phyloP scores from a whole-genome alignment of 23 tunicate genomes.

The Trididemnum clinides region DNA sequence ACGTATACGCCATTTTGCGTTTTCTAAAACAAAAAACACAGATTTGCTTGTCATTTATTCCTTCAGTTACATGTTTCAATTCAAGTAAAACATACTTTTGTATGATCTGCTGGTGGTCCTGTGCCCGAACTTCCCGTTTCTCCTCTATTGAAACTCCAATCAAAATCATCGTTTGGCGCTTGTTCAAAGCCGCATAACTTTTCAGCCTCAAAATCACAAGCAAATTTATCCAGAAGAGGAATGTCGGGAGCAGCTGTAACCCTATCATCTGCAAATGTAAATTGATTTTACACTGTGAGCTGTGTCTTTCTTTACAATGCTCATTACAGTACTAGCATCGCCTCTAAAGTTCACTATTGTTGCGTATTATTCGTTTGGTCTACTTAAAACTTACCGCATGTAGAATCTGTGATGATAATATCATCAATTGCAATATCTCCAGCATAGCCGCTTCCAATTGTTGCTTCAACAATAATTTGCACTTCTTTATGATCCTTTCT shows the following conservation, averaged over 20 bases:
- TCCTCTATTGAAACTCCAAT: conserved; percentile 76
- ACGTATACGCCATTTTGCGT: conserved; percentile 69
- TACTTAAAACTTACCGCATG: conserved; percentile 94
- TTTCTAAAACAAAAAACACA: conserved; percentile 47
- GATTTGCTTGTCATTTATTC: conserved; percentile 54
- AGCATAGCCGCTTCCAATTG: conserved; percentile 86
- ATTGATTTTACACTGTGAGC: no score
- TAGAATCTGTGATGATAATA: conserved; percentile 61
- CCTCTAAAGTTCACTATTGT: no score
- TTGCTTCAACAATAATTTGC: conserved; percentile 72
- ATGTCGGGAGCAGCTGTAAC: background rate
- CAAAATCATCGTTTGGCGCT: conserved; percentile 61
- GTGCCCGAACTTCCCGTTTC: conserved; percentile 78
- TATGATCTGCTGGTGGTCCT: conserved; percentile 77
- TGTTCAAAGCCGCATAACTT: conserved; percentile 49
- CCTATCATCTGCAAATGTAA: background rate
- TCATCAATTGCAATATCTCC: conserved; percentile 99
- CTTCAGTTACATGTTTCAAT: no score
- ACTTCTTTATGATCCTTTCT: background rate
- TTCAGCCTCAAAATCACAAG: conserved; percentile 66
- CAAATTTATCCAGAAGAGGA: conserved; percentile 1
- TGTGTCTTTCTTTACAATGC: no score
- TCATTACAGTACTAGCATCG: no score
- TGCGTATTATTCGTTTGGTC: no score
- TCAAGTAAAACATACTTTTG: conserved; percentile 62